Evolutionary conservation across 2,113 vertebrate genomes (phyloP).

Genomic region (Ochotona curzoniae): DNA sequence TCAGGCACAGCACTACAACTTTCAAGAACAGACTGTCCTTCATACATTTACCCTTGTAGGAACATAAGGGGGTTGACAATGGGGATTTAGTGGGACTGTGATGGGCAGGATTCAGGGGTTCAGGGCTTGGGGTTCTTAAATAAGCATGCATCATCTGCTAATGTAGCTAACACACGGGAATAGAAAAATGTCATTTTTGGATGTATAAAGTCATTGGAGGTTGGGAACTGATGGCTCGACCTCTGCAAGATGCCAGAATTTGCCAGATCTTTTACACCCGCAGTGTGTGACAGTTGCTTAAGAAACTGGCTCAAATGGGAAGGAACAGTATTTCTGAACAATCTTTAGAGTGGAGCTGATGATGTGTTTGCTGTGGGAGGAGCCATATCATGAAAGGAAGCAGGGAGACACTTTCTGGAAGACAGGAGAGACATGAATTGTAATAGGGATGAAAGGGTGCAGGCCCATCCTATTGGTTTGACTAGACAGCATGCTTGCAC

Average conservation of each 20-base stretch:
- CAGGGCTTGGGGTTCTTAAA: not conserved
- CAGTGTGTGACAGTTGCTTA: not conserved
- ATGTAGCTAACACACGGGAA: not conserved
- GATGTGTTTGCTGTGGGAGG: not conserved
- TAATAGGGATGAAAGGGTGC: not conserved
- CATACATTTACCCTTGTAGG: not conserved
- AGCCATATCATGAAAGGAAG: not conserved
- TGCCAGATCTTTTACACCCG: not conserved
- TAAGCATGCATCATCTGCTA: not conserved
- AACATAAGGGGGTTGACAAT: not conserved
- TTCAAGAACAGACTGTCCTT: not conserved
- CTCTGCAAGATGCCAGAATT: too few species aligned
- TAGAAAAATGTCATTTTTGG: not conserved
- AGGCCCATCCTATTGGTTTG: not conserved
- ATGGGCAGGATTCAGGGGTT: not conserved
- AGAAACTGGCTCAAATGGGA: not conserved
- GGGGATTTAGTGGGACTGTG: not conserved
- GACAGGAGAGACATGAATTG: fast-evolving
- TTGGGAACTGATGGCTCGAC: too few species aligned
- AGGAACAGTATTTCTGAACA: not conserved
- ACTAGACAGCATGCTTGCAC: not conserved
- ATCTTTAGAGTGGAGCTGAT: not conserved
- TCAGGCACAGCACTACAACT: too few species aligned
- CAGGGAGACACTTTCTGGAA: not conserved
- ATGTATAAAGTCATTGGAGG: not conserved